These are phyloP conservation scores for Heliconius charithonia DNA, from an alignment of 2,888 invertebrate species.

Conservation along the genomic window DNA sequence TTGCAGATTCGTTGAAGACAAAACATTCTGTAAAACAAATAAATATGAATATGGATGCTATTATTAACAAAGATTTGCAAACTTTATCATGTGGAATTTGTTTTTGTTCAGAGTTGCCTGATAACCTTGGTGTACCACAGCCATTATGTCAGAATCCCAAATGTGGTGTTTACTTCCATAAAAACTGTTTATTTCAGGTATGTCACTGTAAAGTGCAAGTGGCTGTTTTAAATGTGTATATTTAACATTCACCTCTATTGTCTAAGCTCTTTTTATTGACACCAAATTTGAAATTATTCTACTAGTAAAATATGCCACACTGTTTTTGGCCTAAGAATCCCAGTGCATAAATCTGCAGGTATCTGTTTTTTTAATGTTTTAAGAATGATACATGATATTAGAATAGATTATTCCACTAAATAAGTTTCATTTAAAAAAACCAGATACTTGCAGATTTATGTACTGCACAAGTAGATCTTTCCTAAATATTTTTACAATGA, in stretches of 20 bases:
- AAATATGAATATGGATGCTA: conserved; percentile 20
- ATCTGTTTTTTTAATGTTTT: too few relatives aligned
- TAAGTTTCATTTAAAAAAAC: too few relatives aligned
- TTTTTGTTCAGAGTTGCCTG: conserved; percentile 63
- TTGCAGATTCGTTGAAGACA: conserved; percentile 32
- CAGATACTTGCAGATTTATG: too few relatives aligned
- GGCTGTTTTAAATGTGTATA: too few relatives aligned
- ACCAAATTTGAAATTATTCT: too few relatives aligned
- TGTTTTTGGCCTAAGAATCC: too few relatives aligned
- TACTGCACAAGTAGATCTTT: background rate
- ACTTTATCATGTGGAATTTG: conserved; percentile 67
- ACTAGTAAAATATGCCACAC: too few relatives aligned
- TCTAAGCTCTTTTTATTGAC: too few relatives aligned
- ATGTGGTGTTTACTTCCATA: conserved; percentile 72
- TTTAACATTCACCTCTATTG: too few relatives aligned
- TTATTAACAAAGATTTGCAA: conserved; percentile 44
- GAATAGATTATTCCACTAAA: too few relatives aligned
- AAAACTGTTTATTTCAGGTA: conserved; percentile 72
- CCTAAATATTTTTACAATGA: background rate
- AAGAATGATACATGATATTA: too few relatives aligned
- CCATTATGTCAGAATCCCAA: conserved; percentile 69
- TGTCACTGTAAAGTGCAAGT: background rate
- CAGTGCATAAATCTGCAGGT: too few relatives aligned
- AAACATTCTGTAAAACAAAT: conserved; percentile 25
- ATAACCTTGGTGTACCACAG: conserved; percentile 61